Evolutionary conservation across 2,888 invertebrate species (phyloP), one percentile per base, ranked within the genome.

Genomic region (Melanophora roralis): DNA sequence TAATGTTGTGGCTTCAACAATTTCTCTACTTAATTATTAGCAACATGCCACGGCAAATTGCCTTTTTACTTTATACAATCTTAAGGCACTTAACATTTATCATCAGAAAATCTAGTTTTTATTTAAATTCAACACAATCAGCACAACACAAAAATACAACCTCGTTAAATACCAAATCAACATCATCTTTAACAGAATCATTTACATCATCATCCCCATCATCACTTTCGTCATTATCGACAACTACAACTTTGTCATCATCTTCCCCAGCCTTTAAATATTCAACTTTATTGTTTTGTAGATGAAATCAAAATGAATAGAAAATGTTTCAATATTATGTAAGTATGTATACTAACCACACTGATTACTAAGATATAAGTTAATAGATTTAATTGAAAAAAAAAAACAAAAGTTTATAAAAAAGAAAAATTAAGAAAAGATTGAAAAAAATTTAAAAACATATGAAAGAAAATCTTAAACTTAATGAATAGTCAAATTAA

Each of bases 281-380:
- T 45, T 57, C 34, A 9, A 62, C 55, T 49, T 36, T 72, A 51
- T 76, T 67, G 43, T 57, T 76, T 76, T 67, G 36, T 36, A 80
- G 80, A 80, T 80, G 80, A 80, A 80, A 80, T 75, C 53, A n/a
- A 55, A 38, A 57, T 67, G 79, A 72, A 68, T 62, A 62, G 57
- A 60, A 45, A 32, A 16, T 40, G 75, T 2, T 53, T 65, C 55
- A 60, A 43, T 47, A 27, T 27, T 27, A 27, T 27, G 27, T 27
- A n/a, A n/a, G n/a, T n/a, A 67, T 65, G 45, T 57, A 59, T 65
- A 65, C 45, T 49, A 71, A 57, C 12, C 49, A 65, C 14, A 57
- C 36, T 64, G 3, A 27, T 27, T 45, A 45, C 64, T 27, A n/a
- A n/a, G n/a, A n/a, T n/a, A n/a, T 49, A 38, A 57, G 47, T 7